Evolutionary conservation across 2,797 vertebrate species (phyloP), one percentile per base, ranked within the genome.

Genomic region (Danionella dracula): DNA sequence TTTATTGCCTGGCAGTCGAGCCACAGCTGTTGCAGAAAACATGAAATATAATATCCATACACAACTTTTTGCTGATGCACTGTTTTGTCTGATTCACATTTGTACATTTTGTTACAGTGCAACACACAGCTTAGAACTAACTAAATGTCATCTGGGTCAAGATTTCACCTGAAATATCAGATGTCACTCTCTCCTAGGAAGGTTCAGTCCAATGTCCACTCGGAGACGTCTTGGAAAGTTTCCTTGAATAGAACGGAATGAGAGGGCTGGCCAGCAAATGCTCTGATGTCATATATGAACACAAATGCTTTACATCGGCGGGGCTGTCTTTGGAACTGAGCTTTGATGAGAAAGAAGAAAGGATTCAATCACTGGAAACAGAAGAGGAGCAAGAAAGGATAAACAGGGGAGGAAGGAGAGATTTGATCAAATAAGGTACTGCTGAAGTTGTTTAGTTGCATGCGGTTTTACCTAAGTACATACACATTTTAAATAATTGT

Each of bases 71-170:
- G 17, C 17, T 23, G 49, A 64, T 32, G n/a, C 6, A 42, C 13
- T n/a, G 13, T 27, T 27, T 27, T 27, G 23, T 27, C 23, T 6
- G 3, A 6, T 27, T 4, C 23, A 7, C 29, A 65, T 65, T 65
- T 17, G 62, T 27, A 65, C 62, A 65, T 54, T 65, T 65, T 35
- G 48, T 64, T 17, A 23, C 2, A 23, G 49, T 64, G 40, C 40
- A 21, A 19, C 20, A 4, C 4, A 42, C 61, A 21, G 17, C 17
- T 46, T 3, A n/a, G n/a, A n/a, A n/a, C n/a, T n/a, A 27, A 4
- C 49, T 19, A 7, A 21, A 32, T 54, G 29, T 45, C 31, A 11
- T 65, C 1, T 42, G 31, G 7, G 40, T 65, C 50, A 58, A 55
- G 38, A 65, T 44, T 42, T 54, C 32, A 40, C 34, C 31, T 20